phyloP scores from a whole-genome alignment of 2,797 vertebrate genomes.

The Nasua narica region DNA sequence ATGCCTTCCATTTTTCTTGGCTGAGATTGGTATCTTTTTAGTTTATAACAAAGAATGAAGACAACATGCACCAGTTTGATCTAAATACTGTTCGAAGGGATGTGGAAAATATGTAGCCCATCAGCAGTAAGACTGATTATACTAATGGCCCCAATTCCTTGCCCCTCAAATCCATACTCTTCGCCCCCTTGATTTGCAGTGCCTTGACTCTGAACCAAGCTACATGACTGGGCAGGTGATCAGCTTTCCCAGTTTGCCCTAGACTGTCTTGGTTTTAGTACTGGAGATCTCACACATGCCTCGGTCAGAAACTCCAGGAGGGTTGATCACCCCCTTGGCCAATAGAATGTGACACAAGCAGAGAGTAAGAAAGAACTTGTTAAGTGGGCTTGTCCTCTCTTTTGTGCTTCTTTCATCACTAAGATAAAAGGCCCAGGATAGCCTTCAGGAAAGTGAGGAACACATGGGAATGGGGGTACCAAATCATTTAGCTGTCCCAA shows the following conservation, averaged over 20 bases:
- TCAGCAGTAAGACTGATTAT: background rate
- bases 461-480: rapidly evolving
- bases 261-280: background rate
- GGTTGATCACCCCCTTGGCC: background rate
- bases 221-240: background rate
- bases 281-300: background rate
- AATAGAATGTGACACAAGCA: background rate
- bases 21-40: background rate
- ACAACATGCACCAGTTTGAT: background rate
- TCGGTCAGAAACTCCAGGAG: background rate
- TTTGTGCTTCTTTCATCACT: background rate
- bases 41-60: background rate
- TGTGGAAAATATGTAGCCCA: background rate
- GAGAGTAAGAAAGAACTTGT: background rate
- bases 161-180: background rate
- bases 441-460: background rate
- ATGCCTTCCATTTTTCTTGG: background rate
- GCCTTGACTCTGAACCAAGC: background rate
- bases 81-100: background rate
- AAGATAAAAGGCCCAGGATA: background rate
- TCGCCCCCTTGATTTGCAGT: background rate
- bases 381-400: background rate
- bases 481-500: background rate
- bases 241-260: background rate
- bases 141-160: background rate